Percentiles rank a stretch among this genome's conserved stretches.
Conservation (phyloP, 2,113 vertebrate species). For the Gnathonemus echidnorhynchus region DNA sequence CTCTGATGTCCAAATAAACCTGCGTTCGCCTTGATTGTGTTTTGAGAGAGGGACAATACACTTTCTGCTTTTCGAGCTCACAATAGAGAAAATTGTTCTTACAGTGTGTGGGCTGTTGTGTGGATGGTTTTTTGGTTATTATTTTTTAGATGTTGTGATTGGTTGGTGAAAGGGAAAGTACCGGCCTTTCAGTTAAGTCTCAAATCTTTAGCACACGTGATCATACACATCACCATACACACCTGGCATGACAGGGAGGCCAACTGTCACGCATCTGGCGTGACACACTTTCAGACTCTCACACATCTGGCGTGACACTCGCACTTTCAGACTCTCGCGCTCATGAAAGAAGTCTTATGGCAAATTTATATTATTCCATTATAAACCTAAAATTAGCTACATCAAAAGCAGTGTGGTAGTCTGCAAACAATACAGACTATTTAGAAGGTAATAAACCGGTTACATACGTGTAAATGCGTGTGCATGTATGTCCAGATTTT, state of each 20-base stretch:
- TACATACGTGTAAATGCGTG: not conserved
- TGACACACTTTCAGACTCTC: not conserved
- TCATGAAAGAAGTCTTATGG: not conserved
- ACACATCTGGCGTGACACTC: not conserved
- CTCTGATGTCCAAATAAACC: conserved; percentile 23
- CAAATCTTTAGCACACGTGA: conserved; percentile 29
- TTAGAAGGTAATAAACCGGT: not conserved
- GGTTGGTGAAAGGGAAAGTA: conserved; percentile 39
- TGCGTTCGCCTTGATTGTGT: conserved; percentile 34
- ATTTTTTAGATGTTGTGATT: conserved; percentile 20
- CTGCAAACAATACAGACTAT: not conserved
- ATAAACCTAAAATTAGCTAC: not conserved
- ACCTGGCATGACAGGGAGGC: conserved; percentile 19
- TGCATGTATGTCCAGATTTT: not conserved
- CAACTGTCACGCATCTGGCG: not conserved
- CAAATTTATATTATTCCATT: not conserved
- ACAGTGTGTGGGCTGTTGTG: conserved; percentile 17
- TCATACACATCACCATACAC: conserved; percentile 27
- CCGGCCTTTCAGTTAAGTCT: conserved; percentile 34
- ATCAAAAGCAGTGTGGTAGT: not conserved
- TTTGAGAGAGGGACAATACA: conserved; percentile 40
- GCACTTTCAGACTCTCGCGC: not conserved
- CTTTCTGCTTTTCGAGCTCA: conserved; percentile 32
- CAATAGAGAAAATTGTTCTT: conserved; percentile 20
- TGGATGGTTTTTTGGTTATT: conserved; percentile 26